Evolutionary conservation across 1,140 invertebrate species (phyloP), one percentile per base, ranked within the genome.

Genomic region (Pogonomyrmex californicus): DNA sequence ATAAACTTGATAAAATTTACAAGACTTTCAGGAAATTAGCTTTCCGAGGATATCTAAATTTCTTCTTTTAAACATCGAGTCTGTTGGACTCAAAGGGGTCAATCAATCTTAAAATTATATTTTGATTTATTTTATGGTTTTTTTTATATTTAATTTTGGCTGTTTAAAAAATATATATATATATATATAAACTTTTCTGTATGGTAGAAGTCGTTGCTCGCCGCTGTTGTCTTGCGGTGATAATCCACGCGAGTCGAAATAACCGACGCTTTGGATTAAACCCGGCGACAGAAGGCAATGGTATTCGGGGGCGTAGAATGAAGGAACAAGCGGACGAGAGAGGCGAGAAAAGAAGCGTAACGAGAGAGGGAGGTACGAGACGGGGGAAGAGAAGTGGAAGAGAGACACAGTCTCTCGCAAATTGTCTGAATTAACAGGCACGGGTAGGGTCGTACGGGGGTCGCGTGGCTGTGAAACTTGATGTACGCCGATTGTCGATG

Each of bases 401-500:
- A 87, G 92, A 38, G 92, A 87, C 90, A 76, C 89, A 44, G 86
- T 91, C 23, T 23, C 23, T 23, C 92, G 91, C 93, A 94, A 94
- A 94, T 94, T 94, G 93, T 90, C 93, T 94, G 91, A 94, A 94
- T 94, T 94, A 93, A 93, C 91, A n/a, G 82, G 90, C 86, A 86
- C 91, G 88, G 54, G 88, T 93, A 88, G 93, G 93, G 93, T 94
- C 92, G 90, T 87, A 86, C 86, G 87, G 86, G 77, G 85, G 38
- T 47, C 88, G 83, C 82, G 89, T 88, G 85, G 91, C 76, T 90
- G 93, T 93, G 88, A 91, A 93, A 92, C 91, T 93, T 85, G 89
- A 87, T 90, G 63, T 12, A n/a, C 12, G 30, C 51, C 75, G n/a
- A 65, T 38, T 44, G 12, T n/a, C 49, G 38, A 56, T 70, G 63